phyloP scores from a whole-genome alignment of 2,888 invertebrate genomes.

The Yponomeuta malinellus region DNA sequence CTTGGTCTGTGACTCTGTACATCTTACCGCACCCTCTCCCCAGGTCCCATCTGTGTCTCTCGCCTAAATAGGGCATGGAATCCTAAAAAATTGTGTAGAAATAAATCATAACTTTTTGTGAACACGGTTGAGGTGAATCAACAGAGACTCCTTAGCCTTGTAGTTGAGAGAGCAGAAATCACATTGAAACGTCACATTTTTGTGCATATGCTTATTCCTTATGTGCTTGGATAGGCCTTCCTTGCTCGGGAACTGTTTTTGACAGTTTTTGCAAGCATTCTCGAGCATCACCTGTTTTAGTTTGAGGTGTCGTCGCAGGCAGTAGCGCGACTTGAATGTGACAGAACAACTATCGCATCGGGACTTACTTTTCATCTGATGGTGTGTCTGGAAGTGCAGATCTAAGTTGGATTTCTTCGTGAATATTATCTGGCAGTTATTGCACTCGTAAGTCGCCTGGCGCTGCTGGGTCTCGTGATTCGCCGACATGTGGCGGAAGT shows the following conservation, averaged over 20 bases:
- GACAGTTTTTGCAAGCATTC: conserved; percentile 59
- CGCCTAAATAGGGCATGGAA: background rate
- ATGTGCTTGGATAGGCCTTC: conserved; percentile 54
- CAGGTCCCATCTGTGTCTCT: no score
- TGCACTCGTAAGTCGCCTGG: conserved; percentile 55
- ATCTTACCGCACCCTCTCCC: no score
- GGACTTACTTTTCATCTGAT: conserved; percentile 54
- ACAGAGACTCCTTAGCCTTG: conserved; percentile 53
- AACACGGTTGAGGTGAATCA: conserved; percentile 52
- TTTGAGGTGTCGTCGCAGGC: conserved; percentile 58
- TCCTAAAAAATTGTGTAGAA: background rate
- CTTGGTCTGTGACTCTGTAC: no score
- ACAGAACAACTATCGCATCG: conserved; percentile 60
- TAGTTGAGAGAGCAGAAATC: conserved; percentile 57
- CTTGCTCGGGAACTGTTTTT: conserved; percentile 56
- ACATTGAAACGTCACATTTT: conserved; percentile 56
- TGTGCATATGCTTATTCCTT: conserved; percentile 55
- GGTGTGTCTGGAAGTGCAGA: conserved; percentile 55
- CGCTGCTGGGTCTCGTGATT: conserved; percentile 59
- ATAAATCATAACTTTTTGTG: conserved; percentile 60
- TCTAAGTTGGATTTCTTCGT: conserved; percentile 53
- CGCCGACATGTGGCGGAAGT: conserved; percentile 64
- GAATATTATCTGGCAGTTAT: conserved; percentile 61
- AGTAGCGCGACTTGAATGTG: conserved; percentile 64
- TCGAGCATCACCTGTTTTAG: conserved; percentile 56